Evolutionary conservation across 2,888 invertebrate genomes (phyloP).

Genomic region (Strigamia maritima): DNA sequence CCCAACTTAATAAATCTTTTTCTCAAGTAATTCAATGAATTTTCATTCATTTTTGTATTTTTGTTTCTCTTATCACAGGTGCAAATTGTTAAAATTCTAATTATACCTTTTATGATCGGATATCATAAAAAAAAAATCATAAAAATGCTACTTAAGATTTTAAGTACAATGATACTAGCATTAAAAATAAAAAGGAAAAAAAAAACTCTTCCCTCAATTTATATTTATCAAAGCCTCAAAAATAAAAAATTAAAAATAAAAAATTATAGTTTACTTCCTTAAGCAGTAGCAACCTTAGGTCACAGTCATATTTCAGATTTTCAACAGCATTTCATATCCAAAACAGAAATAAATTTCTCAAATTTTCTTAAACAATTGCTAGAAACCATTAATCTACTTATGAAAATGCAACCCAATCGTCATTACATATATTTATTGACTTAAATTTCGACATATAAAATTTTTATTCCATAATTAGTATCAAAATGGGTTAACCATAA

Average conservation of each 20-base stretch:
- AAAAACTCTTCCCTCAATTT: background rate
- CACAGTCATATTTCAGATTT: background rate
- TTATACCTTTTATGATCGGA: too few species aligned
- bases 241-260: background rate
- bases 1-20: background rate
- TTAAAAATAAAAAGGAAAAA: background rate
- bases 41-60: background rate
- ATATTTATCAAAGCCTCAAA: background rate
- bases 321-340: background rate
- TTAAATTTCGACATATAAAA: background rate
- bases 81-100: too few species aligned
- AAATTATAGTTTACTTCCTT: background rate
- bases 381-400: background rate
- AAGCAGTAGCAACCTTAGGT: background rate
- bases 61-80: too few species aligned
- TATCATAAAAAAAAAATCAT: too few species aligned
- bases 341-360: background rate
- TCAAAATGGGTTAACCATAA: conserved; percentile 2
- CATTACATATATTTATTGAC: background rate
- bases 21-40: background rate
- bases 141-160: too few species aligned
- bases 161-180: too few species aligned
- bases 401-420: background rate
- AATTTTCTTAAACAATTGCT: background rate
- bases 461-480: background rate